These are phyloP conservation scores for Cotesia typhae DNA, from an alignment of 1,140 invertebrate genomes.

Conservation along the genomic window DNA sequence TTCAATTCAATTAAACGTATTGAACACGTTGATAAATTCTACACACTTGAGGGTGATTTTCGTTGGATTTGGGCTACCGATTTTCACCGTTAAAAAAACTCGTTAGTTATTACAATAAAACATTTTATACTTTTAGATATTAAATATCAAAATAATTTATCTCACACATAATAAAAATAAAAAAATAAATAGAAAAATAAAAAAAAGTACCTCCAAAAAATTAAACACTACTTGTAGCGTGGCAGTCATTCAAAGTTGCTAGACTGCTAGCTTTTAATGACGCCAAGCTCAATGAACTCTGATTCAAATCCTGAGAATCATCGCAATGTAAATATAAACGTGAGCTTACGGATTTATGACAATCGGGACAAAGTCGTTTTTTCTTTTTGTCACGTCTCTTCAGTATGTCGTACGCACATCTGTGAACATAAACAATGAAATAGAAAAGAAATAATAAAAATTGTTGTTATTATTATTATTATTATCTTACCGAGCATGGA, in stretches of 20 bases:
- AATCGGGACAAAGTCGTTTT: constrained; percentile 71
- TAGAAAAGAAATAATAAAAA: neutral
- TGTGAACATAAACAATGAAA: constrained; percentile 47
- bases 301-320: constrained; percentile 62
- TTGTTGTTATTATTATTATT: constrained; percentile 1
- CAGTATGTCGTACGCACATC: constrained; percentile 77
- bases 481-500: constrained; percentile 77
- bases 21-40: too few species aligned
- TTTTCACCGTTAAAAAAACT: too few species aligned
- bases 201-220: constrained; percentile 2
- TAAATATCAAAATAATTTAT: neutral
- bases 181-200: neutral
- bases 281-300: constrained; percentile 65
- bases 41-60: too few species aligned
- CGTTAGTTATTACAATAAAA: too few species aligned
- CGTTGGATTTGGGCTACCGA: too few species aligned
- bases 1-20: too few species aligned
- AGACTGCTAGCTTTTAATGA: constrained; percentile 62
- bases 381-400: constrained; percentile 74
- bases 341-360: constrained; percentile 72
- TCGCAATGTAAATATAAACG: constrained; percentile 67
- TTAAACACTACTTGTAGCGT: constrained; percentile 64
- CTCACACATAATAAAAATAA: neutral
- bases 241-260: constrained; percentile 63
- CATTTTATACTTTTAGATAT: too few species aligned